phyloP scores from a whole-genome alignment of 2,888 invertebrate genomes.

The Octodonta nipae region DNA sequence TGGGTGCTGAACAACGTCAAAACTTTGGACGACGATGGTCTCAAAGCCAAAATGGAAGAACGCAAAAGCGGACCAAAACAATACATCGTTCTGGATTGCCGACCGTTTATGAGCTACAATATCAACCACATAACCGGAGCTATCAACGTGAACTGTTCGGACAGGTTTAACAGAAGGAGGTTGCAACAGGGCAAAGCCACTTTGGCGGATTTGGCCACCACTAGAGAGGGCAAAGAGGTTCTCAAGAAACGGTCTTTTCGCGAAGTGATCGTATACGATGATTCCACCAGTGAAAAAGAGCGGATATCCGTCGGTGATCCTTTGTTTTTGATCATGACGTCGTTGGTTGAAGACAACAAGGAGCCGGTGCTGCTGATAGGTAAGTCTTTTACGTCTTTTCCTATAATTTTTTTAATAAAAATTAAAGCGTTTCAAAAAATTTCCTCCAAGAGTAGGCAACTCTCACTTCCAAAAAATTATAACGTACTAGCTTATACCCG shows the following conservation, averaged over 20 bases:
- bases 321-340: conserved; percentile 48
- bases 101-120: conserved; percentile 58
- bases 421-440: too few relatives aligned
- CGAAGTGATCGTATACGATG: conserved; percentile 59
- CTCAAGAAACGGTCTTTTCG: conserved; percentile 41
- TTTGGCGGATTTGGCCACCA: conserved; percentile 48
- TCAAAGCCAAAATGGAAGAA: conserved; percentile 37
- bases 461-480: too few relatives aligned
- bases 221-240: conserved; percentile 49
- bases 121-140: conserved; percentile 54
- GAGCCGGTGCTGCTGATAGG: conserved; percentile 53
- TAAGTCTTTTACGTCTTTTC: conserved; percentile 41
- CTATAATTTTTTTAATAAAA: too few relatives aligned
- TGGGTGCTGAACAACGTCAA: conserved; percentile 41
- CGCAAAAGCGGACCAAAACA: conserved; percentile 22
- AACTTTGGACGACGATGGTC: conserved; percentile 39
- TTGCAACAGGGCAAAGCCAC: conserved; percentile 53
- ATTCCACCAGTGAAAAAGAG: conserved; percentile 49
- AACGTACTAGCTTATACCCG: too few relatives aligned
- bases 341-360: conserved; percentile 53
- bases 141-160: conserved; percentile 58
- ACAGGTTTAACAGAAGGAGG: conserved; percentile 52
- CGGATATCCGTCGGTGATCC: conserved; percentile 45
- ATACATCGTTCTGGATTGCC: conserved; percentile 49
- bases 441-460: too few relatives aligned